Conservation (phyloP, 2,113 vertebrate genomes). For the Circaetus gallicus region DNA sequence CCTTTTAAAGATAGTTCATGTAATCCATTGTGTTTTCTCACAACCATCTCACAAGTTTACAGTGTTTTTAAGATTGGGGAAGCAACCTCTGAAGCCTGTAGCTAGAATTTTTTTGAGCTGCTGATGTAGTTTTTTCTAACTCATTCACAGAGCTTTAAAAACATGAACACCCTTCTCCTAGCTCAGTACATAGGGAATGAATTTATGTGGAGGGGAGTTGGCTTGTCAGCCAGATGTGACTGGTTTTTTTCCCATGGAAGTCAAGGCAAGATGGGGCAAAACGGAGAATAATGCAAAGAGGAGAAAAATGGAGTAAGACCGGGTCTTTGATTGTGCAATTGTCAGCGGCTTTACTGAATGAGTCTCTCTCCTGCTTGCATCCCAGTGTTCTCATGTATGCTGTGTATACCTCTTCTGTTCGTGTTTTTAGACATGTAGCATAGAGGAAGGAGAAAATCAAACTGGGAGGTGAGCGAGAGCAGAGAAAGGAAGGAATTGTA, state of each 20-base stretch:
- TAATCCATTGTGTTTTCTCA: not conserved
- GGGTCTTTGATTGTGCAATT: not conserved
- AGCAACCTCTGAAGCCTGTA: not conserved
- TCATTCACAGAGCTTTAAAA: not conserved
- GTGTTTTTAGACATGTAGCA: not conserved
- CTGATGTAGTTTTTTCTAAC: not conserved
- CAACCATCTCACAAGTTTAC: not conserved
- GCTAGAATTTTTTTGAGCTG: not conserved
- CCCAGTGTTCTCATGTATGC: fast-evolving
- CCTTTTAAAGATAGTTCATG: not conserved
- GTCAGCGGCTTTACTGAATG: not conserved
- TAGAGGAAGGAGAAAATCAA: not conserved
- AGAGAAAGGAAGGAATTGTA: not conserved
- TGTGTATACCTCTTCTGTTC: not conserved
- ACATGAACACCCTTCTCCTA: not conserved
- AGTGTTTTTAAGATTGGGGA: not conserved
- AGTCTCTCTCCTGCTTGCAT: not conserved
- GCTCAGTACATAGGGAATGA: not conserved
- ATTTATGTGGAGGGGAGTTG: not conserved
- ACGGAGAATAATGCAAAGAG: not conserved
- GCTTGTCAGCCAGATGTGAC: not conserved
- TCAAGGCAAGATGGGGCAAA: not conserved
- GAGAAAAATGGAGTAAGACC: not conserved
- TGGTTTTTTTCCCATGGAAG: not conserved
- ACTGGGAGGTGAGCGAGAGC: not conserved